Evolutionary conservation across 2,797 vertebrate genomes (phyloP).

Genomic region (Anniella stebbinsi): DNA sequence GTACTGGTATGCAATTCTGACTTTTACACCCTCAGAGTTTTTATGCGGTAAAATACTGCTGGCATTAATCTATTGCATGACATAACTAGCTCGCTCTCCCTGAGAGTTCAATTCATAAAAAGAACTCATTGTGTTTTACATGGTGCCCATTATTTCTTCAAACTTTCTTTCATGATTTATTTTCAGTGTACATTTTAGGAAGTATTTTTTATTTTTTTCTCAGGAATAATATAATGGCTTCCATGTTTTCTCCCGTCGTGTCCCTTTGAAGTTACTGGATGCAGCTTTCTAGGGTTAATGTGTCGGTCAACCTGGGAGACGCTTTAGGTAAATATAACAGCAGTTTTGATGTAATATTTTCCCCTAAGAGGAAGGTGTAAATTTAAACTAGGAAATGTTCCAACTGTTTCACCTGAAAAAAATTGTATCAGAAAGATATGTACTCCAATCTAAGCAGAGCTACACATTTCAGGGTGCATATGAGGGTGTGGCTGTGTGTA

Average conservation of each 20-base stretch:
- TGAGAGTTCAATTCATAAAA: constrained; percentile 13
- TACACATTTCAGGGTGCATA: not conserved
- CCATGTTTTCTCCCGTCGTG: constrained; percentile 25
- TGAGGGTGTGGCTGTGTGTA: not conserved
- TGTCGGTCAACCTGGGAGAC: not conserved
- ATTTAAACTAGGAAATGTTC: not conserved
- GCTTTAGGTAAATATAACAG: not conserved
- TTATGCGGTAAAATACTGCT: constrained; percentile 54
- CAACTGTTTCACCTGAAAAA: not conserved
- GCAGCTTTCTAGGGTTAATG: not conserved
- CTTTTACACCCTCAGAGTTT: constrained; percentile 55
- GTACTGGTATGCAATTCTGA: constrained; percentile 41
- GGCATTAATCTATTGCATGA: constrained; percentile 37
- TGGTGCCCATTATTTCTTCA: constrained; percentile 19
- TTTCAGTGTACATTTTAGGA: constrained; percentile 23
- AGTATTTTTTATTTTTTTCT: constrained; percentile 21
- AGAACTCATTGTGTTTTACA: not conserved
- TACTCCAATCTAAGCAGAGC: not conserved
- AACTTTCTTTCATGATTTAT: constrained; percentile 46
- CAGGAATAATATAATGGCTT: constrained; percentile 43
- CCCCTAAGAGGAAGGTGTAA: not conserved
- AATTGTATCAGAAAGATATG: not conserved
- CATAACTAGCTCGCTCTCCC: constrained; percentile 45
- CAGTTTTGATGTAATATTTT: not conserved
- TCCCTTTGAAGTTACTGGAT: constrained; percentile 24